Conservation (phyloP, 2,113 vertebrate genomes). For the Plectropomus leopardus region DNA sequence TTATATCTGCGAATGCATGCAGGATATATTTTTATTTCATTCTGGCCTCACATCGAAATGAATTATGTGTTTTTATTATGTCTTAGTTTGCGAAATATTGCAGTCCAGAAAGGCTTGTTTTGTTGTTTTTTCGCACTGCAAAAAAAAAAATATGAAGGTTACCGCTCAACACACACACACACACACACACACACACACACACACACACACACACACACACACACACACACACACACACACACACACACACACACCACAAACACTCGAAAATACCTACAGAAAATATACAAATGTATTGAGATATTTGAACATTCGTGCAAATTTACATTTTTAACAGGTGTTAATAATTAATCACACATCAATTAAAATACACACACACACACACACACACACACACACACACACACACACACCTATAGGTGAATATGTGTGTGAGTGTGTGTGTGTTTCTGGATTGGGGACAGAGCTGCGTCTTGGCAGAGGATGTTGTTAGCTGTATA, state of each 20-base stretch:
- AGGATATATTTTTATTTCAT: conserved; percentile 39
- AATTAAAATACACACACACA: neutral
- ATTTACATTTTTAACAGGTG: neutral
- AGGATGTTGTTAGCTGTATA: conserved; percentile 88
- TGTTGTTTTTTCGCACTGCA: neutral
- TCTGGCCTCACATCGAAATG: neutral
- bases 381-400: neutral
- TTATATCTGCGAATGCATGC: conserved; percentile 76
- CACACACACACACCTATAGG: conserved; percentile 27
- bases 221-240: conserved; percentile 24
- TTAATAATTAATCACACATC: neutral
- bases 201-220: conserved; percentile 13
- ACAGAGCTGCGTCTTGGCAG: conserved; percentile 83
- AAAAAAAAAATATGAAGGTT: conserved; percentile 10
- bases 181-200: conserved; percentile 31
- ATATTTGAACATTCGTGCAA: neutral
- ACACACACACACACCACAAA: conserved; percentile 19
- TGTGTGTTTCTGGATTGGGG: conserved; percentile 49
- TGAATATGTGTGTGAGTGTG: conserved; percentile 20
- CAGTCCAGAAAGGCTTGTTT: neutral
- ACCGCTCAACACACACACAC: neutral
- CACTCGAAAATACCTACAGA: neutral
- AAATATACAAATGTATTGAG: neutral
- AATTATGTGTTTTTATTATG: neutral
- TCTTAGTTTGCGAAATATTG: neutral